A percentile compares a stretch with the other conserved stretches of the same genome.
Evolutionary conservation across 2,797 vertebrate species (phyloP).

Genomic region (Nyctalus aviator): DNA sequence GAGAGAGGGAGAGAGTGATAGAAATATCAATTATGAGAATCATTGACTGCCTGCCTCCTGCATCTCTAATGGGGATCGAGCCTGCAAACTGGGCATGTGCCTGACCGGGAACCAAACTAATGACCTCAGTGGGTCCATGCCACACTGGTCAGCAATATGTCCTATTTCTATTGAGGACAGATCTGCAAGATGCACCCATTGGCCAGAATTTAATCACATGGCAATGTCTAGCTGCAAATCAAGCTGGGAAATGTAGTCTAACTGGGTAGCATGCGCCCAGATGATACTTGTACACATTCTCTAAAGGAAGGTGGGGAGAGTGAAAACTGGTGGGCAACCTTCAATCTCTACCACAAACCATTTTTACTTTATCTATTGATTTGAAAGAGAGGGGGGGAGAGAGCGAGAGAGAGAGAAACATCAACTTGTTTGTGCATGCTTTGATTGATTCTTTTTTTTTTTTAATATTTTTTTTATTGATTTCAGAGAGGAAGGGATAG

Average conservation of each 20-base stretch:
- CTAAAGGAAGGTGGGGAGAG: neutral
- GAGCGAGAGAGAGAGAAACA: neutral
- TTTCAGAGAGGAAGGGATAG: no score
- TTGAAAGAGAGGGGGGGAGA: neutral
- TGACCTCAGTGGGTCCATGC: no score
- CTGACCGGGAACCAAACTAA: no score
- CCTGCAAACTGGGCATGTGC: no score
- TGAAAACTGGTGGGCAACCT: neutral
- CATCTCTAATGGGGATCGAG: no score
- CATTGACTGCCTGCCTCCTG: no score
- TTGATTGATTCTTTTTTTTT: neutral
- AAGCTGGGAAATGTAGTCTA: neutral
- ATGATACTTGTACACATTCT: neutral
- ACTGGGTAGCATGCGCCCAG: neutral
- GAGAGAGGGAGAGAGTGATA: no score
- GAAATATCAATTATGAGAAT: no score
- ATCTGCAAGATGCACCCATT: neutral
- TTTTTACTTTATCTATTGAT: neutral
- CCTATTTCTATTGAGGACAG: neutral
- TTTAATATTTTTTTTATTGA: no score
- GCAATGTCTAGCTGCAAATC: neutral
- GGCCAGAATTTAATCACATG: neutral
- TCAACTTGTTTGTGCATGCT: neutral
- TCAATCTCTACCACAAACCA: neutral
- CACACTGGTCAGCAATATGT: no score